Percentiles rank a stretch among this genome's conserved stretches.
Conservation (phyloP, 1,140 invertebrate species). For the Caerostris extrusa region DNA sequence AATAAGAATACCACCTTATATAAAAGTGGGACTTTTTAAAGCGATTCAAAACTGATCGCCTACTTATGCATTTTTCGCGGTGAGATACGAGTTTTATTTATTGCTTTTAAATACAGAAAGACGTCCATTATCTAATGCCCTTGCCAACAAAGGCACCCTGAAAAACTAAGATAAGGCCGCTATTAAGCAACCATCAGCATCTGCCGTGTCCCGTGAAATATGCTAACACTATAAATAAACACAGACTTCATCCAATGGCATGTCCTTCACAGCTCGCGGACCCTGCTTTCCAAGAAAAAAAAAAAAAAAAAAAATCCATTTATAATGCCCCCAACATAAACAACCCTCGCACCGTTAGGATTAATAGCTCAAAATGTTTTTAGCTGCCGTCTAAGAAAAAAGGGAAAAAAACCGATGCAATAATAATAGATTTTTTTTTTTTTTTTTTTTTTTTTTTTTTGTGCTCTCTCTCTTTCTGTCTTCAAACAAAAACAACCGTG, state of each 20-base stretch:
- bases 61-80: background rate
- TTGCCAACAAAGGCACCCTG: constrained; percentile 48
- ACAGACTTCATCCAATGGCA: background rate
- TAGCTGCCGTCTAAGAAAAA: background rate
- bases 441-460: background rate
- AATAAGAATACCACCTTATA: too few relatives aligned
- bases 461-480: too few relatives aligned
- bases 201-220: constrained; percentile 21
- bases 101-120: background rate
- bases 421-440: constrained; percentile 20
- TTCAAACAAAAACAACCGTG: background rate
- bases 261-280: background rate
- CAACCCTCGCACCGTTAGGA: constrained; percentile 39
- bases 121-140: constrained; percentile 25
- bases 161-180: constrained; percentile 3
- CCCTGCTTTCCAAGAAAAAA: constrained; percentile 1
- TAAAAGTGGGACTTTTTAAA: too few relatives aligned
- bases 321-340: constrained; percentile 26
- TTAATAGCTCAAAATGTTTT: constrained; percentile 64
- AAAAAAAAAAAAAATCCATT: constrained; percentile 43
- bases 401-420: constrained; percentile 8
- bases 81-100: background rate
- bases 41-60: too few relatives aligned
- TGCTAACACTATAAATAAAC: constrained; percentile 49
- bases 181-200: background rate